phyloP scores from a whole-genome alignment of 2,888 invertebrate species.

The Lapara coniferarum region DNA sequence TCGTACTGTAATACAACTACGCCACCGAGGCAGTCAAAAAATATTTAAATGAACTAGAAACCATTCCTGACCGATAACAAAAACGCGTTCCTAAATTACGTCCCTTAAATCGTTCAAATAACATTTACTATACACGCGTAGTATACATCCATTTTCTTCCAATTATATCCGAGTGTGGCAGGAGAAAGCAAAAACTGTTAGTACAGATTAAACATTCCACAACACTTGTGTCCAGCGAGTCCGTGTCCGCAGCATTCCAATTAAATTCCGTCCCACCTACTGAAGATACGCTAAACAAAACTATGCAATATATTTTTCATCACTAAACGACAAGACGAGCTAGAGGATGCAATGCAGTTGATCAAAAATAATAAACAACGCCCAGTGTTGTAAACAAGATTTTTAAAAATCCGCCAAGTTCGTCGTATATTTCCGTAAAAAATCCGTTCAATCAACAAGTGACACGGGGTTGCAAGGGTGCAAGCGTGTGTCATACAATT shows the following conservation, averaged over 20 bases:
- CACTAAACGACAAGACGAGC: too few species aligned
- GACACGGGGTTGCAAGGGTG: too few species aligned
- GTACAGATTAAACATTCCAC: constrained; percentile 44
- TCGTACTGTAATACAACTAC: too few species aligned
- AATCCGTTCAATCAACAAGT: too few species aligned
- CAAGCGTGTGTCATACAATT: too few species aligned
- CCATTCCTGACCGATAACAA: background rate
- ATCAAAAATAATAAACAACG: too few species aligned
- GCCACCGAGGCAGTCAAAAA: too few species aligned
- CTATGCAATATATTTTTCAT: background rate
- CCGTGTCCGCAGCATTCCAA: constrained; percentile 35
- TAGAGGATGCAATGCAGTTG: too few species aligned
- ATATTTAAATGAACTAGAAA: background rate
- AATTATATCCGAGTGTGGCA: constrained; percentile 24
- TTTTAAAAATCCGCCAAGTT: too few species aligned
- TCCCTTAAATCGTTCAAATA: background rate
- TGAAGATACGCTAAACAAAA: background rate
- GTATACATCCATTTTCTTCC: constrained; percentile 13
- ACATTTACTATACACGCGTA: constrained; percentile 1
- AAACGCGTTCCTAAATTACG: background rate
- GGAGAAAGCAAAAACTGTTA: constrained; percentile 22
- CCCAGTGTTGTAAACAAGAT: too few species aligned
- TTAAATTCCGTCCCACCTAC: constrained; percentile 28
- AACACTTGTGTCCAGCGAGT: constrained; percentile 30
- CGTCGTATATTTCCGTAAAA: too few species aligned